Conservation (phyloP, 2,113 vertebrate species). For the Scatophagus argus region DNA sequence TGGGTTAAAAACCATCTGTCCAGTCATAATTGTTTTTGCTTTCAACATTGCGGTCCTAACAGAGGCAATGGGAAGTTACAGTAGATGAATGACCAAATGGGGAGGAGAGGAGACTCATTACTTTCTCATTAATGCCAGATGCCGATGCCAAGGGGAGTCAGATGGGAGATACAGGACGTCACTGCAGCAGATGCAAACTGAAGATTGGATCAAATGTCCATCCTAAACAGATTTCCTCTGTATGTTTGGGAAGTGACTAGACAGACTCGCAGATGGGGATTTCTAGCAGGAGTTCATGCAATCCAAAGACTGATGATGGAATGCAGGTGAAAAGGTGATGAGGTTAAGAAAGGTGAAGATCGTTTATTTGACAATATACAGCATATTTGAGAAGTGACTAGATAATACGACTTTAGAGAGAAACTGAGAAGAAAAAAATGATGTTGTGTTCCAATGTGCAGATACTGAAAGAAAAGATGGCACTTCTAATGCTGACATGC, state of each 20-base stretch:
- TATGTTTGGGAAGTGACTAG: constrained; percentile 66
- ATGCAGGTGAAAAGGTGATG: background rate
- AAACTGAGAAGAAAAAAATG: background rate
- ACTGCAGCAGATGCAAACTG: constrained; percentile 66
- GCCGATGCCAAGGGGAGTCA: constrained; percentile 59
- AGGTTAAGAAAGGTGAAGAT: constrained; percentile 42
- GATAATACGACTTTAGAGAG: background rate
- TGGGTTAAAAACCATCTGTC: constrained; percentile 51
- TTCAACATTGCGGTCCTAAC: constrained; percentile 21
- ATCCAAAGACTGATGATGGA: constrained; percentile 18
- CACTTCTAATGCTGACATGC: constrained; percentile 34
- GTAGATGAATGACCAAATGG: constrained; percentile 68
- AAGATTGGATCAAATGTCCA: constrained; percentile 77
- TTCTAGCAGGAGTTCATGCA: constrained; percentile 1
- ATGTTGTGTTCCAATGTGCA: background rate
- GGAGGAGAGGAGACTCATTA: constrained; percentile 76
- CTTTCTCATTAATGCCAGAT: constrained; percentile 77
- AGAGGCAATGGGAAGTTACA: constrained; percentile 60
- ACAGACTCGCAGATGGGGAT: constrained; percentile 36
- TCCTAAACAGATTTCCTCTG: constrained; percentile 73
- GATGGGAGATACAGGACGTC: constrained; percentile 59
- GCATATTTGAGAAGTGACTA: background rate
- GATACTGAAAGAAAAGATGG: constrained; percentile 21
- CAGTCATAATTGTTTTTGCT: constrained; percentile 62
- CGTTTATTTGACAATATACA: constrained; percentile 1